Evolutionary conservation across 2,888 invertebrate species (phyloP), one percentile per base, ranked within the genome.

Genomic region (Subacronicta megacephala): DNA sequence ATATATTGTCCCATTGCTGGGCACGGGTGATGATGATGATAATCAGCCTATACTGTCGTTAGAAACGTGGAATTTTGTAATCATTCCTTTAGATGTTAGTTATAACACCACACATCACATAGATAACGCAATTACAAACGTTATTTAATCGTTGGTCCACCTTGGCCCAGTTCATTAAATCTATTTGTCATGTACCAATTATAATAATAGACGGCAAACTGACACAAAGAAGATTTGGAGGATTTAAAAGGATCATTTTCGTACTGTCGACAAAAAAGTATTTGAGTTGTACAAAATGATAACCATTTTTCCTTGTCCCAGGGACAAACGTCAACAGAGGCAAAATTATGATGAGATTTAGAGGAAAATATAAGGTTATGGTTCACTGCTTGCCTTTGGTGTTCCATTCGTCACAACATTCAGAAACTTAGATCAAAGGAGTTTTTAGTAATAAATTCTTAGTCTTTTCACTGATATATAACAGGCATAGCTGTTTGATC

Each of bases 371-470:
- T 43, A 56, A 45, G 33, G 17, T 5, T 36, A 42, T 49, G 47
- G 58, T 47, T 55, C 56, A 55, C 12, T 63, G 55, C 35, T 44
- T 46, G 38, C 20, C 4, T 40, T 51, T 50, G 20, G 23, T 35
- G 7, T 38, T 45, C 26, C 26, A 33, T 40, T 58, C 33, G 37
- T 23, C 31, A 59, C 41, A 58, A 54, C 20, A 40, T 40, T 35
- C 37, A 50, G 29, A 60, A 35, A 29, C 15, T 36, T 7, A 46
- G 54, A 55, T 72, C 54, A 64, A 75, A 75, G 13, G 29, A 33
- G 16, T 16, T 41, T 55, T 55, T 23, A n/a, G n/a, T n/a, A n/a
- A n/a, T n/a, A n/a, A n/a, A n/a, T n/a, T n/a, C 13, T 43, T 36
- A 41, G 46, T 35, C 35, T 35, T 47, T 54, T 37, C 23, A 45